A percentile compares a stretch with the other conserved stretches of the same genome.
Conservation (phyloP, 37 sponge, comb jelly and placozoan genomes). For the Tethya wilhelma region DNA sequence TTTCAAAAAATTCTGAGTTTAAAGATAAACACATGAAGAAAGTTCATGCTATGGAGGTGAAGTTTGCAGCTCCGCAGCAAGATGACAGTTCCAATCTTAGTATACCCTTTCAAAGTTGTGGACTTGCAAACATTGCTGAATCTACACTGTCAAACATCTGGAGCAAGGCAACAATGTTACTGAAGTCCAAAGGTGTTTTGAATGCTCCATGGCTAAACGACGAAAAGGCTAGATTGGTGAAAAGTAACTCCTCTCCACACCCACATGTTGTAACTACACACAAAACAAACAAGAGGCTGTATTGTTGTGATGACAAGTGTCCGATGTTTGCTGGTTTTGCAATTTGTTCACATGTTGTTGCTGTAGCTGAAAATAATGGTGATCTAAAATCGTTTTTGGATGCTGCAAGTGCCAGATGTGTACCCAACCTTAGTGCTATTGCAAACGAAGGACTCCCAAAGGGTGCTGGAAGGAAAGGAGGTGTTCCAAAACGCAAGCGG, state of each 20-base stretch:
- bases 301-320: constrained; percentile 14
- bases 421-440: neutral
- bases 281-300: neutral
- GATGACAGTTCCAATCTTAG: neutral
- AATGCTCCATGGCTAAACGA: neutral
- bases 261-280: neutral
- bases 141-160: neutral
- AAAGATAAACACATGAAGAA: constrained; percentile 9
- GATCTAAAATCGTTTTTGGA: neutral
- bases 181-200: neutral
- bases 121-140: neutral
- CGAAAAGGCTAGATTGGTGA: neutral
- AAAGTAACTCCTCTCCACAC: neutral
- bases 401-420: neutral
- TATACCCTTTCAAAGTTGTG: neutral
- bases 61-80: neutral
- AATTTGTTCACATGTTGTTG: constrained; percentile 5
- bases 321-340: neutral
- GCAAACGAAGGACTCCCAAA: neutral
- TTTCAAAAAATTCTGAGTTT: neutral
- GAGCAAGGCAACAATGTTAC: neutral
- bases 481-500: neutral
- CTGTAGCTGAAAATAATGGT: neutral
- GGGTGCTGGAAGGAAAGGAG: constrained; percentile 7
- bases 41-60: neutral